Conservation (phyloP, 2,888 invertebrate species). For the Oligia strigilis region DNA sequence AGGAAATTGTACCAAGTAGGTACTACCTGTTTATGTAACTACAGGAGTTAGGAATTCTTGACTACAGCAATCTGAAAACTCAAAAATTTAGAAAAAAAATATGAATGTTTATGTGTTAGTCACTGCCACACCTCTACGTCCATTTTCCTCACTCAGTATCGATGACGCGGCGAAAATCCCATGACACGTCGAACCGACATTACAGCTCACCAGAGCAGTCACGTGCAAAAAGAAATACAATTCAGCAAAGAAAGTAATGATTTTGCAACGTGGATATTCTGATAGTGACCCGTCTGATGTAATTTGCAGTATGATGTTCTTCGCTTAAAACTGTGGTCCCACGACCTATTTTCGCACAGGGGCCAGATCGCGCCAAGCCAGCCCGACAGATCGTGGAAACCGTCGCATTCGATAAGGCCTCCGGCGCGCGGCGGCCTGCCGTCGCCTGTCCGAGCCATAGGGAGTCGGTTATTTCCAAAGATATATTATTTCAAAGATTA, state of each 20-base stretch:
- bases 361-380: not conserved
- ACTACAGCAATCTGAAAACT: not conserved
- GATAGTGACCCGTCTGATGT: too few relatives aligned
- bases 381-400: not conserved
- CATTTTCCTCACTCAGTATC: conserved; percentile 37
- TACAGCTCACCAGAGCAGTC: conserved; percentile 24
- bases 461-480: not conserved
- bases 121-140: not conserved
- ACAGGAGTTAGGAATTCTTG: not conserved
- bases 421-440: not conserved
- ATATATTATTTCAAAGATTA: not conserved
- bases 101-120: not conserved
- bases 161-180: conserved; percentile 20
- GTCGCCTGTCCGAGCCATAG: not conserved
- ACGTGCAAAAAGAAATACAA: not conserved
- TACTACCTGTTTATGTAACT: not conserved
- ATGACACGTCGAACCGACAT: conserved; percentile 20
- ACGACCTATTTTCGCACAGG: not conserved
- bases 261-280: too few relatives aligned
- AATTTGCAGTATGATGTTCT: not conserved
- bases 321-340: not conserved
- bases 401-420: not conserved
- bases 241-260: not conserved
- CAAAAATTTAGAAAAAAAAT: too few relatives aligned
- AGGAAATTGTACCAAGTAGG: not conserved